Percentiles rank a stretch among this genome's conserved stretches.
These are phyloP conservation scores for Hanleya hanleyi DNA, from an alignment of 2,888 invertebrate genomes.

Conservation along the genomic window DNA sequence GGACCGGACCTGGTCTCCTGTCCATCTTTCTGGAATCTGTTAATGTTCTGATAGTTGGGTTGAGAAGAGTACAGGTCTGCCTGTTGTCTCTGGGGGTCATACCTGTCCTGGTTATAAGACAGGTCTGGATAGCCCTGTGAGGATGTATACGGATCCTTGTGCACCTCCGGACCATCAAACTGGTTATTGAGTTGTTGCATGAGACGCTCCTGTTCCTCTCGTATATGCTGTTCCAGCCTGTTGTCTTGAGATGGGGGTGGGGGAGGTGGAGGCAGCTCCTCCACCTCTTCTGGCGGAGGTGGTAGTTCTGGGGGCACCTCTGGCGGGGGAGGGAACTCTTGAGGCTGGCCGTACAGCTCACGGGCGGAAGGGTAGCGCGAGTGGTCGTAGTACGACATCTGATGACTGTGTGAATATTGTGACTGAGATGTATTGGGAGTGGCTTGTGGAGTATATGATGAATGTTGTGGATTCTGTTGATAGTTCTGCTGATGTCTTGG, in stretches of 20 bases:
- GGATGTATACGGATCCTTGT: background rate
- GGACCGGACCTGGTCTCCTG: conserved; percentile 21
- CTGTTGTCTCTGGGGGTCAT: conserved; percentile 11
- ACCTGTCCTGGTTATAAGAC: conserved; percentile 3
- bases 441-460: background rate
- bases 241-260: conserved; percentile 72
- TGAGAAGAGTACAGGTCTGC: conserved; percentile 10
- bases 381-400: conserved; percentile 30
- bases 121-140: conserved; percentile 1
- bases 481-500: background rate
- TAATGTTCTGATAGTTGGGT: conserved; percentile 47
- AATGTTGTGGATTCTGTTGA: background rate
- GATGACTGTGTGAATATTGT: background rate
- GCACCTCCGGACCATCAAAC: background rate
- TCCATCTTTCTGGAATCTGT: conserved; percentile 24
- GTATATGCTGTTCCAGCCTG: background rate
- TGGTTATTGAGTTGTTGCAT: conserved; percentile 37
- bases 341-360: conserved; percentile 32
- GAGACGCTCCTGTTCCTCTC: conserved; percentile 26
- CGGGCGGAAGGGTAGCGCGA: conserved; percentile 32
- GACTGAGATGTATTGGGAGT: background rate
- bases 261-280: conserved; percentile 62
- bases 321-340: conserved; percentile 77
- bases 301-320: conserved; percentile 73
- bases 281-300: conserved; percentile 70